Base-by-base conservation (phyloP, 2,888 invertebrate genomes). In the Timandra comae region DNA sequence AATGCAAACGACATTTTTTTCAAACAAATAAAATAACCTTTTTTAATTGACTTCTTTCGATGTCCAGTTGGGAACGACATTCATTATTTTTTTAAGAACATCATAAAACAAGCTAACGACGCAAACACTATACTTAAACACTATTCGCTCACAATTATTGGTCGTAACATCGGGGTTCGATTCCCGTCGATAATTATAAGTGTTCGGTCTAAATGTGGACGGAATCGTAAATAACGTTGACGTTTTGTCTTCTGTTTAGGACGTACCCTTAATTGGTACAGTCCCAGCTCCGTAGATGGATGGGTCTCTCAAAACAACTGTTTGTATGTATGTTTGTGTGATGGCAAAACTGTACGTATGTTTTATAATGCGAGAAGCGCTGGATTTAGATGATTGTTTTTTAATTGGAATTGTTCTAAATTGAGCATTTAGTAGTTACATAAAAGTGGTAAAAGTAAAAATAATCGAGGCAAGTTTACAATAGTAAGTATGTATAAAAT, bases 61-160 rank as follows among this genome's bases (percentile, higher is more conserved):
- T 56, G 67, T 65, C 67, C 56, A 53, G 46, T 51, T 22, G 35
- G 51, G 60, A 70, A 76, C 76, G 76, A 76, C 75, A 79, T 73
- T 76, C 63, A 76, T 78, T 77, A 65, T 36, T 60, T 64, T 69
- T 76, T 74, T 61, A 77, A 79, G 71, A 62, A 67, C 63, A 52
- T 57, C 78, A 75, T 80, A 79, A 79, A 79, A 70, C 75, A 69
- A 63, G 59, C 71, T 80, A 77, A 79, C 63, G 58, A 58, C 46
- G 33, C 40, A 39, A 40, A 53, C 56, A 51, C 74, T 78, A 74
- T 81, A 80, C 70, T 84, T 81, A 80, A 56, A 48, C 61, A 62
- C 71, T 61, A 72, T 64, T 66, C 64, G 38, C 59, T 74, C 69
- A 74, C 80, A 82, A 85, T 85, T 82, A 85, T 67, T 64, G 75